Evolutionary conservation across 2,797 vertebrate genomes (phyloP), one percentile per base, ranked within the genome.

Genomic region (Syncerus caffer): DNA sequence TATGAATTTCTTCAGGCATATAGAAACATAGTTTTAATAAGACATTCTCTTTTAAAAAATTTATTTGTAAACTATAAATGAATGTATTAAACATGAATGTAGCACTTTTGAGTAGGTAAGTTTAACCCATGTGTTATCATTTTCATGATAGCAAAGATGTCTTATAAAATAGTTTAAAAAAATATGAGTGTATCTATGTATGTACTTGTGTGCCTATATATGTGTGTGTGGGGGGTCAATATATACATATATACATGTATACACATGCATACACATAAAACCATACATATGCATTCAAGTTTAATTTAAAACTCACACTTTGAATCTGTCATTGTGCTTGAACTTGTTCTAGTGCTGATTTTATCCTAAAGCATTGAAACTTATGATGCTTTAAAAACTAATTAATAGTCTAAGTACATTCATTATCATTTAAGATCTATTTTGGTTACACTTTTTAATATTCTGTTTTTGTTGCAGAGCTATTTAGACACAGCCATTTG

Each of bases 401-500:
- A 98, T 99, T 98, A 98, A 98, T 99, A 98, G 97, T 96, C 98
- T 98, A 71, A 98, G 84, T 93, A 95, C 97, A 95, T 98, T 98
- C 98, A 99, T 99, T 98, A 98, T 98, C 97, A 98, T 98, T 98
- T 98, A 98, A 98, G 98, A 98, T 98, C 98, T 98, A 98, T 99
- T 98, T 99, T 98, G 97, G 98, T 96, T 98, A 93, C 96, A 97
- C 60, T 85, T 98, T 98, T 99, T 99, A 99, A 99, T 99, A 99
- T 99, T 99, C 98, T 98, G 98, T 85, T 99, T 98, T 98, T 98
- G 98, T 98, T 98, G 94, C 98, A 97, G 93, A 98, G 98, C 98
- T 98, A 98, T 99, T 99, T 99, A 99, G 98, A 98, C 98, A 98
- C 98, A 99, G 98, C 74, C 98, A 98, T 98, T 99, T 98, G 97